These are phyloP conservation scores for Plestiodon gilberti DNA, from an alignment of 2,113 vertebrate genomes.

Conservation along the genomic window DNA sequence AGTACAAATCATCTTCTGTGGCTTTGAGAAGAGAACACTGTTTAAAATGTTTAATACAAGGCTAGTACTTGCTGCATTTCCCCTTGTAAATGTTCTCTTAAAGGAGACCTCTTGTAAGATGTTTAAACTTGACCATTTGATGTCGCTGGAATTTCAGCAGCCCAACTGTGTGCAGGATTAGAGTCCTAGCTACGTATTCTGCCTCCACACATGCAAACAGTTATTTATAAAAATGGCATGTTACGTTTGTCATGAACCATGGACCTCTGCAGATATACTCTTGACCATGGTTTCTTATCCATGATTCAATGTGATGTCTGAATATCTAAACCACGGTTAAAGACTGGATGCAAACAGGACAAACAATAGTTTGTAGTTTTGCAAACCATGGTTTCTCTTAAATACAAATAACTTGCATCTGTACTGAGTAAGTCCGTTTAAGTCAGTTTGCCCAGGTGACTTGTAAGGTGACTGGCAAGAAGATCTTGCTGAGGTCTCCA, in stretches of 20 bases:
- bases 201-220: not conserved
- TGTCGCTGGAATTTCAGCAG: too few species aligned
- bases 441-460: not conserved
- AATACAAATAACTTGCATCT: too few species aligned
- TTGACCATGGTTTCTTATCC: not conserved
- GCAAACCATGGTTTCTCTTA: not conserved
- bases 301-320: too few species aligned
- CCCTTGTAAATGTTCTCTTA: not conserved
- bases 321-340: too few species aligned
- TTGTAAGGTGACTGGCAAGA: not conserved
- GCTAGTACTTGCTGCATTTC: not conserved
- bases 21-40: not conserved
- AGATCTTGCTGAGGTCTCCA: not conserved
- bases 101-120: not conserved
- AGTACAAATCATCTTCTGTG: not conserved
- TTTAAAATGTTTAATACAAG: too few species aligned
- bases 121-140: not conserved
- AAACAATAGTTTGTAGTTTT: not conserved
- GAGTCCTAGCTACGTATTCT: not conserved
- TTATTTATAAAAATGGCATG: not conserved
- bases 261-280: not conserved
- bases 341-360: not conserved
- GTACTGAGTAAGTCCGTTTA: not conserved
- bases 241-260: not conserved
- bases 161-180: not conserved